Evolutionary conservation across 2,113 vertebrate genomes (phyloP).

Genomic region (Mirounga angustirostris): DNA sequence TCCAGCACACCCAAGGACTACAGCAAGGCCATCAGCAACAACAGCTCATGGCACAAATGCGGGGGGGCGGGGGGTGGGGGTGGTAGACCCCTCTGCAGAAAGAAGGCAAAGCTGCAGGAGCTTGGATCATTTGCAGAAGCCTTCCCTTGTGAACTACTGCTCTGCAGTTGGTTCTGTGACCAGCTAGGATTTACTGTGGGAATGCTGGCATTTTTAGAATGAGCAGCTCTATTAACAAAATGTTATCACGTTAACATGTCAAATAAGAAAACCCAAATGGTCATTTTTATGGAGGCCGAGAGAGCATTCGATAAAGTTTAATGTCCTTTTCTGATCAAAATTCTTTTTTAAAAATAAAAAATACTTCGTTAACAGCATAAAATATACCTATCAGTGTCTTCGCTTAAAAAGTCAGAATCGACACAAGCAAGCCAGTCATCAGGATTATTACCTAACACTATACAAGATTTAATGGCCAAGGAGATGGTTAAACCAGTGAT

Average conservation of each 20-base stretch:
- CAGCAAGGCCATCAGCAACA: too few relatives aligned
- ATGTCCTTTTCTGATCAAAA: not conserved
- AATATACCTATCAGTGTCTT: not conserved
- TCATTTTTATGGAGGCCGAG: not conserved
- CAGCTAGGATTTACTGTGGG: not conserved
- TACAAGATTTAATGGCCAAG: not conserved
- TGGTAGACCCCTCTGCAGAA: not conserved
- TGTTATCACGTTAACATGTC: not conserved
- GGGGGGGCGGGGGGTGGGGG: too few relatives aligned
- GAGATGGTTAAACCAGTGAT: not conserved
- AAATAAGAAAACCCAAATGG: not conserved
- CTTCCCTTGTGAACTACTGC: not conserved
- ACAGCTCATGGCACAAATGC: too few relatives aligned
- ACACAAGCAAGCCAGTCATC: not conserved
- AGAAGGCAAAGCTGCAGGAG: not conserved
- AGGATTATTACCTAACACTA: not conserved
- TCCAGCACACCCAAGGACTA: not conserved
- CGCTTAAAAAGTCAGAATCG: not conserved
- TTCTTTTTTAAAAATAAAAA: not conserved
- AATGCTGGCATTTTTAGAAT: not conserved
- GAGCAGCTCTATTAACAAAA: not conserved
- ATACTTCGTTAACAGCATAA: not conserved
- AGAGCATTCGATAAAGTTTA: not conserved
- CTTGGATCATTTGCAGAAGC: not conserved
- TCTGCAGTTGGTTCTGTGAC: not conserved